A percentile compares a stretch with the other conserved stretches of the same genome.
These are phyloP conservation scores for Anarrhichthys ocellatus DNA, from an alignment of 2,113 vertebrate genomes.

Conservation along the genomic window DNA sequence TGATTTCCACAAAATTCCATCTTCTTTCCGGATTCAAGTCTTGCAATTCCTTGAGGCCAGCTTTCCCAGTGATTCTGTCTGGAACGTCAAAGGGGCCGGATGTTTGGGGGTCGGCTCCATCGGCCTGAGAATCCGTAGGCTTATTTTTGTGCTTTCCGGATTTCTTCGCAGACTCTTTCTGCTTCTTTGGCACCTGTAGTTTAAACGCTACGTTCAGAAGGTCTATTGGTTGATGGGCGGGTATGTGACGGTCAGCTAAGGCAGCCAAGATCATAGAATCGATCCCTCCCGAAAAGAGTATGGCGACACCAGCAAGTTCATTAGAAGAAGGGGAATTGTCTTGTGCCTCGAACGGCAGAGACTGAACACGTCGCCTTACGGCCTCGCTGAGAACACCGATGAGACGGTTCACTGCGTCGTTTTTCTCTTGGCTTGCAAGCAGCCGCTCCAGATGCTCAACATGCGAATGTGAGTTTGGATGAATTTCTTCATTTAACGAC, in stretches of 20 bases:
- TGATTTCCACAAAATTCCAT: conserved; percentile 97
- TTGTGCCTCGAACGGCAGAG: conserved; percentile 63
- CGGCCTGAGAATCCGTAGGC: not conserved
- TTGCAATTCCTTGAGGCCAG: conserved; percentile 88
- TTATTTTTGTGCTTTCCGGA: conserved; percentile 52
- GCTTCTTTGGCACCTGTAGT: conserved; percentile 71
- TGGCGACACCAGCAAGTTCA: conserved; percentile 81
- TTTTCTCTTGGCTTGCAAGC: conserved; percentile 73
- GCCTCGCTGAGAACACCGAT: conserved; percentile 86
- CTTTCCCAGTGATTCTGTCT: conserved; percentile 90
- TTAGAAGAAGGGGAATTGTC: not conserved
- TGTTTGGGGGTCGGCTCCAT: not conserved
- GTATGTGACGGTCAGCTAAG: conserved; percentile 89
- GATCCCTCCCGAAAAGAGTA: conserved; percentile 95
- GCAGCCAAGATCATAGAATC: conserved; percentile 93
- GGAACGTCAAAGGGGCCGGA: conserved; percentile 84
- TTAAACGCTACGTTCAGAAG: conserved; percentile 96
- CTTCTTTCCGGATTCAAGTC: conserved; percentile 84
- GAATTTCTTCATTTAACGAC: conserved; percentile 1
- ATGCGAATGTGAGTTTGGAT: conserved; percentile 20
- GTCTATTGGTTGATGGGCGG: conserved; percentile 88
- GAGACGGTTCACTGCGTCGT: conserved; percentile 78
- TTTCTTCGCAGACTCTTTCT: conserved; percentile 60
- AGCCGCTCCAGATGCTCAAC: conserved; percentile 80
- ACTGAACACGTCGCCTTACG: conserved; percentile 86